Percentiles rank a stretch among this genome's conserved stretches.
Conservation (phyloP, 2,797 vertebrate genomes). For the Anas bahamensis region DNA sequence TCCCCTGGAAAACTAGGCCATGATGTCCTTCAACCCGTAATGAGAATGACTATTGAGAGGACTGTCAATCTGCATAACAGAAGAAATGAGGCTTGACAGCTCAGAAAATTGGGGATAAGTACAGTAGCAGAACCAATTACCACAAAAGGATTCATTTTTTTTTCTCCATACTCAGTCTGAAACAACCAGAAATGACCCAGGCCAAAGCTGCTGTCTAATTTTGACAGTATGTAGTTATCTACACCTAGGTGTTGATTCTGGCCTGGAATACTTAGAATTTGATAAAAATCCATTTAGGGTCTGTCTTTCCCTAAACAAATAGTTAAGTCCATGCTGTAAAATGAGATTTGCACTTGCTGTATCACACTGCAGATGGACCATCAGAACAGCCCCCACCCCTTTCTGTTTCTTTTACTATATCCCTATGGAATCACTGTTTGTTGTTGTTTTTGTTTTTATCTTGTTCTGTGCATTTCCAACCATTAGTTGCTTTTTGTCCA, state of each 20-base stretch:
- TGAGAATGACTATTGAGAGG: conserved; percentile 27
- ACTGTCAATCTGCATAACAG: conserved; percentile 4
- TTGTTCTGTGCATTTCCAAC: neutral
- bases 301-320: neutral
- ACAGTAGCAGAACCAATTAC: conserved; percentile 40
- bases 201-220: neutral
- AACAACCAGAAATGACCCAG: neutral
- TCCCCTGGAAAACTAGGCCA: conserved; percentile 36
- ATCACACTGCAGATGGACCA: neutral
- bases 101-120: conserved; percentile 48
- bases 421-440: neutral
- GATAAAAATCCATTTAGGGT: neutral
- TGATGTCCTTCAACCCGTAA: conserved; percentile 49
- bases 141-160: neutral
- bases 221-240: neutral
- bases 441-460: too few relatives aligned
- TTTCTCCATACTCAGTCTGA: neutral
- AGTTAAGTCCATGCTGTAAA: neutral
- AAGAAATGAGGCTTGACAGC: conserved; percentile 50
- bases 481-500: neutral
- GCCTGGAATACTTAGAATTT: neutral
- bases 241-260: neutral
- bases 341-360: neutral
- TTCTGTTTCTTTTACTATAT: neutral
- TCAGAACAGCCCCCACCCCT: neutral